These are phyloP conservation scores for Cladorhizidae sp. DNA, from an alignment of 37 sponge, comb jelly and placozoan genomes.

Conservation along the genomic window DNA sequence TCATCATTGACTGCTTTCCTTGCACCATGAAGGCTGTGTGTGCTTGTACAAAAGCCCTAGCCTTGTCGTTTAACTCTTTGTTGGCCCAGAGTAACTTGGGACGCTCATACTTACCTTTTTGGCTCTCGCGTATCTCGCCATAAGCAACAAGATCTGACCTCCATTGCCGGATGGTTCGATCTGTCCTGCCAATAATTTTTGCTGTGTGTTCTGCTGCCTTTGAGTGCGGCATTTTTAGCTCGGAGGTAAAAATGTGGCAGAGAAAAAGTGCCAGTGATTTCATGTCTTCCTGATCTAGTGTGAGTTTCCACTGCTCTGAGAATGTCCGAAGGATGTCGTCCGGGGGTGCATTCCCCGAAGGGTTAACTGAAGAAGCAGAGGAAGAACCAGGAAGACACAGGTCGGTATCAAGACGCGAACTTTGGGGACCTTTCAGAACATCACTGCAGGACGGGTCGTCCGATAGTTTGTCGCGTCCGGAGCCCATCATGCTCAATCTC, in stretches of 20 bases:
- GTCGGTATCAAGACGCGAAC: background rate
- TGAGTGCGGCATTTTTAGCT: background rate
- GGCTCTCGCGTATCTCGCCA: conserved; percentile 1
- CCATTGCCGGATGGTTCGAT: conserved; percentile 2
- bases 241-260: background rate
- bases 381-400: background rate
- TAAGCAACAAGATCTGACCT: background rate
- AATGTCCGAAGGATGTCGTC: background rate
- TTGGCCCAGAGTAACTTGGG: conserved; percentile 2
- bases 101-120: background rate
- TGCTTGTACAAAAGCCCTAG: background rate
- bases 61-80: conserved; percentile 3
- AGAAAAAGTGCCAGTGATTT: conserved; percentile 5
- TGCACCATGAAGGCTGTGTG: background rate
- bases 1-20: conserved; percentile 2
- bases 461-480: background rate
- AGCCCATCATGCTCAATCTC: background rate
- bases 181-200: conserved; percentile 8
- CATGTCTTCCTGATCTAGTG: background rate
- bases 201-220: conserved; percentile 10
- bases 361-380: background rate
- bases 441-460: too few species aligned
- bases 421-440: too few species aligned
- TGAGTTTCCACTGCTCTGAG: background rate
- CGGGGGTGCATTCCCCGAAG: background rate